phyloP scores from a whole-genome alignment of 1,140 invertebrate species.

The Xylocopa sonorina region DNA sequence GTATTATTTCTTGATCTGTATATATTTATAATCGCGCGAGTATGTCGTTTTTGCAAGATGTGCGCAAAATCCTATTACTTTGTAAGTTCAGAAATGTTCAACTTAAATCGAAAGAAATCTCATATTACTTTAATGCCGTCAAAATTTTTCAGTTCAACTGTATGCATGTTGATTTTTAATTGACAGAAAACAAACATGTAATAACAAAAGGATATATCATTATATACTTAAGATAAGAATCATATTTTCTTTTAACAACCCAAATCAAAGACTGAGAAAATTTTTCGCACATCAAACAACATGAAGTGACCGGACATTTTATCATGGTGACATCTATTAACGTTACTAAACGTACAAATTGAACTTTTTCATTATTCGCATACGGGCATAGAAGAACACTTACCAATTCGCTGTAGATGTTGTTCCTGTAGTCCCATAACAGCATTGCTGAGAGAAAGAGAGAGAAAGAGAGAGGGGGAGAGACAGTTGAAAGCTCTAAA shows the following conservation, averaged over 20 bases:
- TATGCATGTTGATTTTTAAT: conserved; percentile 42
- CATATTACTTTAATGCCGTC: background rate
- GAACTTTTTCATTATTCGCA: background rate
- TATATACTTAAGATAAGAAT: conserved; percentile 37
- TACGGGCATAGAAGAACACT: background rate
- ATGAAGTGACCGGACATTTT: background rate
- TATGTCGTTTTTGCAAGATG: background rate
- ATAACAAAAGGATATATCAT: conserved; percentile 41
- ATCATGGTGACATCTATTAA: background rate
- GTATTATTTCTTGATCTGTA: conserved; percentile 64
- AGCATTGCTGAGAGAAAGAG: no score
- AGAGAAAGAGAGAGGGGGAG: no score
- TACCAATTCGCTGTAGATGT: background rate
- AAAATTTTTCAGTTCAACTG: conserved; percentile 11
- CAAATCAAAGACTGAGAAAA: background rate
- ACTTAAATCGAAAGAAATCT: conserved; percentile 16
- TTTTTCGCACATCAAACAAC: background rate
- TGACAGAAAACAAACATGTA: conserved; percentile 37
- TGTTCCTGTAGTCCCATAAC: background rate
- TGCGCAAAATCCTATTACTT: conserved; percentile 53
- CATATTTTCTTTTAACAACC: background rate
- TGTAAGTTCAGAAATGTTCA: conserved; percentile 34
- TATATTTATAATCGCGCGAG: conserved; percentile 58
- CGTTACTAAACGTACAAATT: background rate
- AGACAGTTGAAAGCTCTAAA: background rate